phyloP scores from a whole-genome alignment of 2,797 vertebrate species.

The Coregonus sp. region DNA sequence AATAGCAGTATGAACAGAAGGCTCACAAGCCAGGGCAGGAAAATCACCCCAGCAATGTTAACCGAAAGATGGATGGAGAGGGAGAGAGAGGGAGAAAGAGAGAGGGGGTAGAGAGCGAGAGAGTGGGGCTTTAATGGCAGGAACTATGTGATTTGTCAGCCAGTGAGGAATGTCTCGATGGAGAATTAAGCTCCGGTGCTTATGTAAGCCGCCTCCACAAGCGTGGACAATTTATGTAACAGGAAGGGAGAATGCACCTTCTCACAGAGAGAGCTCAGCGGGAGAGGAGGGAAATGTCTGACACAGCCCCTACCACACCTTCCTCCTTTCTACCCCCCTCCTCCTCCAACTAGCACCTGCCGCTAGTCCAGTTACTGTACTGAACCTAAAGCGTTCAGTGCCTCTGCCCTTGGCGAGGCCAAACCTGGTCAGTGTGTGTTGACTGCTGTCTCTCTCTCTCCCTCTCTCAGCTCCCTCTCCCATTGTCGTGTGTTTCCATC shows the following conservation, averaged over 20 bases:
- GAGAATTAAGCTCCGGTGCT: conserved; percentile 33
- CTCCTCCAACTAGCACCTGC: background rate
- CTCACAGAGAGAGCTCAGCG: background rate
- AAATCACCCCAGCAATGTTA: conserved; percentile 18
- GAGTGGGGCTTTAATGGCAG: background rate
- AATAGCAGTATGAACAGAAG: background rate
- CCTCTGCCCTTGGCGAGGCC: background rate
- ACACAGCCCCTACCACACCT: background rate
- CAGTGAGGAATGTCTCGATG: conserved; percentile 3
- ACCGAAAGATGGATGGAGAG: background rate
- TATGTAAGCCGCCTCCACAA: conserved; percentile 43
- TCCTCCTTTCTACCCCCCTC: background rate
- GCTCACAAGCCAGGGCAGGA: background rate
- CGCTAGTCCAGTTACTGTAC: background rate
- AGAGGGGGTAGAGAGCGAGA: background rate
- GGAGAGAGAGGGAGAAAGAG: background rate
- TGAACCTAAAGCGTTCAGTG: background rate
- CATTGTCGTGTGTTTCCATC: conserved; percentile 51
- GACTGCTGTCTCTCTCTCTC: background rate
- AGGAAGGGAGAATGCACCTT: background rate
- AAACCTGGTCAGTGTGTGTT: background rate
- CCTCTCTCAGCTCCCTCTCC: background rate
- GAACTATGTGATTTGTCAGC: conserved; percentile 7
- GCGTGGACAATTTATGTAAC: conserved; percentile 32
- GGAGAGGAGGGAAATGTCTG: background rate